Evolutionary conservation across 2,113 vertebrate genomes (phyloP).

Genomic region (Tragelaphus strepsiceros): DNA sequence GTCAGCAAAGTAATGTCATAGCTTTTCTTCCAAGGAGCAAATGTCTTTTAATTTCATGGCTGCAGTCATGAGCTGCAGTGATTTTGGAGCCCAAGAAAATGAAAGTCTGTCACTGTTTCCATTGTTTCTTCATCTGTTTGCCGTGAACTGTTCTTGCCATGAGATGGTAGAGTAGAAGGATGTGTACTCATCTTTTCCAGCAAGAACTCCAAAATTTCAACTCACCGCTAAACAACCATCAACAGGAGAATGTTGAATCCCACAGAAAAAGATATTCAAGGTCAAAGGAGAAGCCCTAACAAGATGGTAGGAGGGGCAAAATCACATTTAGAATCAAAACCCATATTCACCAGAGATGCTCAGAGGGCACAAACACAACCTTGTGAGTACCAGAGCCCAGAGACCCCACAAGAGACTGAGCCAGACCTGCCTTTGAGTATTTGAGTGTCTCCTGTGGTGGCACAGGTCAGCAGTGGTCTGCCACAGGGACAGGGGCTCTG

Average conservation of each 20-base stretch:
- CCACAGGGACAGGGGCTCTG: not conserved
- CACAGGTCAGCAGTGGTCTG: not conserved
- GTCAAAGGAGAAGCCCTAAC: not conserved
- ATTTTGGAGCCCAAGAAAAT: not conserved
- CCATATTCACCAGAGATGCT: not conserved
- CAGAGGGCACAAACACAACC: not conserved
- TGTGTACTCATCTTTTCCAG: not conserved
- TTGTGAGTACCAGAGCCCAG: not conserved
- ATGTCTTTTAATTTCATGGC: not conserved
- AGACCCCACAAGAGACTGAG: not conserved
- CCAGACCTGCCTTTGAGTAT: not conserved
- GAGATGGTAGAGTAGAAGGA: not conserved
- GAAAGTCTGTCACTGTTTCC: not conserved
- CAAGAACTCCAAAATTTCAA: not conserved
- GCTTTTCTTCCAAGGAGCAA: not conserved
- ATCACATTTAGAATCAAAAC: not conserved
- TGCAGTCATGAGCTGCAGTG: not conserved
- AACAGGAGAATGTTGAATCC: not conserved
- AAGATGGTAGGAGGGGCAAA: not conserved
- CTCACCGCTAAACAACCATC: not conserved
- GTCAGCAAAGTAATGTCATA: not conserved
- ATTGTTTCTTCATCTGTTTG: not conserved
- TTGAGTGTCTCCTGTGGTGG: rapidly evolving
- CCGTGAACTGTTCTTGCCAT: not conserved
- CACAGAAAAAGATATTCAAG: not conserved